Evolutionary conservation across 2,113 vertebrate genomes (phyloP), one percentile per base, ranked within the genome.

Genomic region (Aleadryas rufinucha): DNA sequence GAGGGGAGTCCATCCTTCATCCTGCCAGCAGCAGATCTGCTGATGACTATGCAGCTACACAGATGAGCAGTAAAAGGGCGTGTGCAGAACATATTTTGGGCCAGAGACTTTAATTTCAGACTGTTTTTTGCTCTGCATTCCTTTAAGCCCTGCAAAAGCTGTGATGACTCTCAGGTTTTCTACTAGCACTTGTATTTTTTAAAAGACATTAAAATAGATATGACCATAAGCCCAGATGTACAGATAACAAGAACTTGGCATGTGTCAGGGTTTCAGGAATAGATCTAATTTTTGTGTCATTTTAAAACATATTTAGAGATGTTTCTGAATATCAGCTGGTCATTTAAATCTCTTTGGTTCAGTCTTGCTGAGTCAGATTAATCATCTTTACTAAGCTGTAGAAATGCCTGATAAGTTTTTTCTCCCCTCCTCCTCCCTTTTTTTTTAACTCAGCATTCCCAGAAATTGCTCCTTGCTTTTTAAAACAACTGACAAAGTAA

Each of bases 401-500:
- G 80, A 96, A 97, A 84, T 41, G 80, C 35, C 33, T 90, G 89
- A 65, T 85, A 80, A 68, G 49, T 87, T 92, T 96, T 93, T 89
- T 61, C 22, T 44, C 6, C 6, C 30, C 11, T 5, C 15, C 13
- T 4, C 10, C 4, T 3, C 12, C 10, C 11, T 31, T 65, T 27
- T 41, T 41, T 26, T 28, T 86, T 91, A 92, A 47, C 54, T 96
- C 93, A 82, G 84, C 87, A 90, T 84, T 94, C 83, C 60, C 87
- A 93, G 90, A 92, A 95, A 95, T 80, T 89, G 65, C 89, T 94
- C 89, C 60, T 52, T 53, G 41, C 60, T 63, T 95, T 96, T 81
- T 56, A 76, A 89, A 93, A 96, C 93, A 88, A 96, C 90, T 96
- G 95, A 93, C 66, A 13, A 76, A 96, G 82, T 81, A 84, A 95